Evolutionary conservation across 2,888 invertebrate genomes (phyloP), one percentile per base, ranked within the genome.

Genomic region (Seira ritae): DNA sequence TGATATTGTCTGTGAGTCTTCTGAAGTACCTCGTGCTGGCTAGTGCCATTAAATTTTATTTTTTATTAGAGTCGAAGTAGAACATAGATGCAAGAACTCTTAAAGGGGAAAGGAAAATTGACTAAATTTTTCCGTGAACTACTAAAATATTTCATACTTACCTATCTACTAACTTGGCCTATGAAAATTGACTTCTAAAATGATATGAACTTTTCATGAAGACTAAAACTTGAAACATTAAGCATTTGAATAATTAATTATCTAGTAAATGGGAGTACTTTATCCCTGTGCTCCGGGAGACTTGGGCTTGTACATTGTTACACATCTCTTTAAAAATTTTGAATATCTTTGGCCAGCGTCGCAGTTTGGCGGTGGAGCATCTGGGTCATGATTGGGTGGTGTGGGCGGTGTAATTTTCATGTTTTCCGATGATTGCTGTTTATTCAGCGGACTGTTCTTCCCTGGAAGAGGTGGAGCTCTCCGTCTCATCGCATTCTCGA

Each of bases 321-420:
- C 73, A 60, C 80, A 80, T 60, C 62, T 31, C 24, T 80, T 80
- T 24, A 80, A 67, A 74, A 80, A 80, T 23, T 74, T 80, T 0
- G 73, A 73, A 68, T 80, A 80, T 19, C 80, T 73, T 37, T 73
- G 73, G 1, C 80, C 80, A n/a, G 67, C 80, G 8, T 80, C 80
- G 19, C 80, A 80, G 0, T 12, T 17, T 12, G 73, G 79, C 31
- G 46, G 42, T 0, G 60, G 31, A 23, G 68, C 0, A 17, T 74
- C 73, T 0, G 68, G 12, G n/a, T 50, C 65, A 31, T 66, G 66
- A 20, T 23, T 65, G 24, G 71, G 50, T 1, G 79, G 55, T 19
- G 79, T 71, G 15, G 71, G n/a, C 6, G 67, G 68, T 8, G 80
- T 80, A 60, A 62, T 31, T 12, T 71, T 67, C 3, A 46, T 3